Conservation (phyloP, 2,797 vertebrate species). For the Heteromormyrus szaboi region DNA sequence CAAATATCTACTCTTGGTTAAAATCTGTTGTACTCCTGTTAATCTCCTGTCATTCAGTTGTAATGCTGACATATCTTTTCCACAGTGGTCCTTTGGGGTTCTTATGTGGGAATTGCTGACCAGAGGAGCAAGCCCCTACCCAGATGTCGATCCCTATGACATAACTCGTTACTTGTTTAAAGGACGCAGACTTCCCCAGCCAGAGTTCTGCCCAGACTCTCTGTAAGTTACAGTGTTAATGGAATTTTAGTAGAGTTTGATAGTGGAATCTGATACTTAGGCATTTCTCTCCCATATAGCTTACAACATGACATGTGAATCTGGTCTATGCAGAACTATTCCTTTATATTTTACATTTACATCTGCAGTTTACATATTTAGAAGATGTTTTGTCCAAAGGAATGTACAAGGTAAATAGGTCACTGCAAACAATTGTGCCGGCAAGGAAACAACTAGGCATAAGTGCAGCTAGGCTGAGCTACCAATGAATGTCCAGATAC, state of each 20-base stretch:
- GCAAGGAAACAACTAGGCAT: not conserved
- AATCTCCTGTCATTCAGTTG: not conserved
- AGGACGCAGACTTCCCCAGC: slow-evolving; percentile 84
- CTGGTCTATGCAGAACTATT: not conserved
- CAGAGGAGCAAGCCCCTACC: slow-evolving; percentile 83
- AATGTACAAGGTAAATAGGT: not conserved
- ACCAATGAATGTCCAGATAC: not conserved
- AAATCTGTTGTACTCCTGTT: not conserved
- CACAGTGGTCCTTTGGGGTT: slow-evolving; percentile 94
- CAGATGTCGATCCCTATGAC: slow-evolving; percentile 85
- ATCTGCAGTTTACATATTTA: not conserved
- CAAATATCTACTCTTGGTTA: not conserved
- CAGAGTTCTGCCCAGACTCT: slow-evolving; percentile 78
- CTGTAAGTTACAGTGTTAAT: slow-evolving; percentile 69
- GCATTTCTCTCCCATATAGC: not conserved
- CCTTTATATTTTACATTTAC: not conserved
- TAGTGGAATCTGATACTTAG: not conserved
- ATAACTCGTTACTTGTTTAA: slow-evolving; percentile 75
- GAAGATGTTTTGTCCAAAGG: not conserved
- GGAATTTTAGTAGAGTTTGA: not conserved
- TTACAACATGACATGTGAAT: not conserved
- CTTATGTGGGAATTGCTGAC: slow-evolving; percentile 94
- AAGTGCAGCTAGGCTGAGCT: not conserved
- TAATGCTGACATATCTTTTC: not conserved
- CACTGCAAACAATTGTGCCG: not conserved